Evolutionary conservation across 2,888 invertebrate genomes (phyloP).

Genomic region (Volucella inflata): DNA sequence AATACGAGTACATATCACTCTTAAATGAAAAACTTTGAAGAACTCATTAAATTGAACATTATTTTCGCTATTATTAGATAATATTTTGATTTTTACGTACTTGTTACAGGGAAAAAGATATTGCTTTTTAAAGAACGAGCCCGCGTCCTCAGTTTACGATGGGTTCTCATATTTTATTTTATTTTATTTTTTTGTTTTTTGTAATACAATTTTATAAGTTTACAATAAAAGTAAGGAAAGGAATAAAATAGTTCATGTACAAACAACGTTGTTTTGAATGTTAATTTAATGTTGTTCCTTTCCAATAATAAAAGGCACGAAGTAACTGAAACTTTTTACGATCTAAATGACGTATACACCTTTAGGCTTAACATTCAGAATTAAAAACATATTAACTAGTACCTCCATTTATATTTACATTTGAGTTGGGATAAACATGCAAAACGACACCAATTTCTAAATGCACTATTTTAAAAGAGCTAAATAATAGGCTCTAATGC

Average conservation of each 20-base stretch:
- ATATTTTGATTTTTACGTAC: slow-evolving; percentile 4
- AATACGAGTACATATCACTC: neutral
- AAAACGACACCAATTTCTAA: slow-evolving; percentile 32
- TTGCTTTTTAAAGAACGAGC: slow-evolving; percentile 38
- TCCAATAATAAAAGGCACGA: slow-evolving; percentile 61
- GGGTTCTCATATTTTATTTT: neutral
- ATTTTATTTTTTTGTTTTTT: neutral
- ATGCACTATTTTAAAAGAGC: neutral
- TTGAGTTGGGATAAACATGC: neutral
- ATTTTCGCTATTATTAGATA: neutral
- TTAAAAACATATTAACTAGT: slow-evolving; percentile 11
- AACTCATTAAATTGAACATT: slow-evolving; percentile 3
- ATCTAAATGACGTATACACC: slow-evolving; percentile 33
- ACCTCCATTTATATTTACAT: slow-evolving; percentile 45
- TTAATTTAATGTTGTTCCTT: slow-evolving; percentile 34
- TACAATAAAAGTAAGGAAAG: slow-evolving; percentile 24
- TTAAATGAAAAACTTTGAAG: neutral
- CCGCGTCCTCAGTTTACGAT: neutral
- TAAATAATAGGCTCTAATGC: neutral
- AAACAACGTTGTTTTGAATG: slow-evolving; percentile 30
- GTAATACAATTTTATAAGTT: slow-evolving; percentile 4
- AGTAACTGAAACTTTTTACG: slow-evolving; percentile 56
- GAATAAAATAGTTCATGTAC: slow-evolving; percentile 26
- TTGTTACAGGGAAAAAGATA: slow-evolving; percentile 37
- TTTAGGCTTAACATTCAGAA: slow-evolving; percentile 8